Conservation (phyloP, 1,140 invertebrate species). For the Cydia pomonella region DNA sequence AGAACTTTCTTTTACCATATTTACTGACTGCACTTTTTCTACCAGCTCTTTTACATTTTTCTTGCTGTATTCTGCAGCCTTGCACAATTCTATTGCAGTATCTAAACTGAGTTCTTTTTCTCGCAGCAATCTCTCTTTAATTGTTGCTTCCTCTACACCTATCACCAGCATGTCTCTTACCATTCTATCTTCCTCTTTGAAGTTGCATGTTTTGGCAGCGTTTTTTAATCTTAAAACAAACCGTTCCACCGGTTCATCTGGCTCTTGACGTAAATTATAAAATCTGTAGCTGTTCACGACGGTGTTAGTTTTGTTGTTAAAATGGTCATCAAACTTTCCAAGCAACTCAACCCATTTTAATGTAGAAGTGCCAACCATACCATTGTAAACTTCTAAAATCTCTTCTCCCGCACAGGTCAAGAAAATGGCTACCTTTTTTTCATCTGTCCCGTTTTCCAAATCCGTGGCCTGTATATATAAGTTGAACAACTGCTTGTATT, state of each 20-base stretch:
- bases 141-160: neutral
- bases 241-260: neutral
- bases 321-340: neutral
- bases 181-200: neutral
- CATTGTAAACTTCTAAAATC: neutral
- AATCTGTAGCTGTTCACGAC: slow-evolving; percentile 3
- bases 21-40: no score
- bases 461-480: neutral
- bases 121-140: neutral
- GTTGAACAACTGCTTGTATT: neutral
- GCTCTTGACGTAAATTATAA: neutral
- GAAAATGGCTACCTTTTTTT: slow-evolving; percentile 3
- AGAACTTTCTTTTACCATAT: no score
- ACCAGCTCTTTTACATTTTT: neutral
- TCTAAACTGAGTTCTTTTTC: neutral
- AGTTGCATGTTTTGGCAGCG: neutral
- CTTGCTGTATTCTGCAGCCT: neutral
- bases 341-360: neutral
- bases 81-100: neutral
- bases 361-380: neutral
- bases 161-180: slow-evolving; percentile 2
- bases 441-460: neutral
- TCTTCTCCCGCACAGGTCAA: neutral
- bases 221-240: neutral
- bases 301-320: neutral